Conservation (phyloP, 1,140 invertebrate genomes). For the Pseudomyrmex concolor region DNA sequence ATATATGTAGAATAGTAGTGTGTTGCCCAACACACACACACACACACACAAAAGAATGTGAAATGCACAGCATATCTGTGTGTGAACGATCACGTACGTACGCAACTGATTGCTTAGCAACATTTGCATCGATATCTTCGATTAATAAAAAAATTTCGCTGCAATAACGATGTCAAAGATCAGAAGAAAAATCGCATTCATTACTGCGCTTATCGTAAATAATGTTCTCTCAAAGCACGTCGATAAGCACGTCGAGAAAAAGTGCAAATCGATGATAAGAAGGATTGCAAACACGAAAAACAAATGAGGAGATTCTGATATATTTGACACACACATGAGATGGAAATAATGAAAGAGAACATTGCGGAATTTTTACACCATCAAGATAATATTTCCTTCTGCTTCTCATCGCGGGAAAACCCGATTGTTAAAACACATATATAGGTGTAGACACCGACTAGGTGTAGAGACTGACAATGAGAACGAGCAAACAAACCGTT, state of each 20-base stretch:
- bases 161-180: background rate
- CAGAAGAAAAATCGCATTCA: conserved; percentile 4
- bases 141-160: conserved; percentile 1
- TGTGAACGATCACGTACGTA: background rate
- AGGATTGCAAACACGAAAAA: background rate
- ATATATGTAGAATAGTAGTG: background rate
- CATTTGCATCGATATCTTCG: conserved; percentile 1
- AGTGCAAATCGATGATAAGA: too few relatives aligned
- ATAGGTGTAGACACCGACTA: background rate
- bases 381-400: background rate
- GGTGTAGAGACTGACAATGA: too few relatives aligned
- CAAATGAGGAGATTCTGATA: background rate
- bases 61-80: background rate
- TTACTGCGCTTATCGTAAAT: background rate
- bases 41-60: background rate
- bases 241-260: background rate
- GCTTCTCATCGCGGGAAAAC: conserved; percentile 54
- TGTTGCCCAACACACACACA: background rate
- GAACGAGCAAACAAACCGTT: too few relatives aligned
- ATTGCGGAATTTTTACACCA: too few relatives aligned
- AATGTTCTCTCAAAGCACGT: background rate
- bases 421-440: conserved; percentile 8
- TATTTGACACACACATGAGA: background rate
- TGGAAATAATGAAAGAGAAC: conserved; percentile 5
- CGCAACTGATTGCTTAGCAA: background rate